Percentiles rank a stretch among this genome's conserved stretches.
phyloP scores from a whole-genome alignment of 1,140 invertebrate genomes.

The Leptonema lineaticorne region DNA sequence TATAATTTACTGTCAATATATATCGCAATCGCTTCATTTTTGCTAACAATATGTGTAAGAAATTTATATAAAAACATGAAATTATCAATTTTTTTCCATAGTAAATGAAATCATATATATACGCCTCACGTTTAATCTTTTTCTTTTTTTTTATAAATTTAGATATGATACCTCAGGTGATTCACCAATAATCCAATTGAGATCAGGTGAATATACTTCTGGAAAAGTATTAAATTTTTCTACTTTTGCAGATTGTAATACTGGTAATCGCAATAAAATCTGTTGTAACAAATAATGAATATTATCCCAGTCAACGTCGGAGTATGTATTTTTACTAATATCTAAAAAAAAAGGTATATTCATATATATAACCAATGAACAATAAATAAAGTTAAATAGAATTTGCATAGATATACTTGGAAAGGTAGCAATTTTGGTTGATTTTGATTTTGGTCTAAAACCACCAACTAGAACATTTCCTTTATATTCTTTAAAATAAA shows the following conservation, averaged over 20 bases:
- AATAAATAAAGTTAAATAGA: too few species aligned
- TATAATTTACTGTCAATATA: too few species aligned
- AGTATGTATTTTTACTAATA: conserved; percentile 53
- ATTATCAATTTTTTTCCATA: too few species aligned
- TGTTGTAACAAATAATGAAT: conserved; percentile 88
- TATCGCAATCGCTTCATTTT: too few species aligned
- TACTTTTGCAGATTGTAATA: conserved; percentile 68
- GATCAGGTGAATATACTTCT: conserved; percentile 93
- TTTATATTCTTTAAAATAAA: conserved; percentile 82
- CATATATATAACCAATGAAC: too few species aligned
- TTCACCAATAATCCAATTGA: conserved; percentile 91
- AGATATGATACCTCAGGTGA: conserved; percentile 72
- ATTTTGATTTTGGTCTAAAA: conserved; percentile 85
- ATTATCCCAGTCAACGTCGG: conserved; percentile 92
- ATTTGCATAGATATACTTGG: too few species aligned
- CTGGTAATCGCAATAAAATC: conserved; percentile 80
- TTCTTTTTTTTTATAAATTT: too few species aligned
- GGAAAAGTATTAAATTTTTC: conserved; percentile 83
- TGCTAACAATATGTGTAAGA: too few species aligned
- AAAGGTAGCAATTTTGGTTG: too few species aligned
- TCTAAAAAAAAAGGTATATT: conserved; percentile 34
- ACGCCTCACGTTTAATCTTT: too few species aligned
- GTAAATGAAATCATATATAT: too few species aligned
- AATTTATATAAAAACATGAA: too few species aligned
- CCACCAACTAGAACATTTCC: conserved; percentile 80